These are phyloP conservation scores for Ernsta delagoae DNA, from an alignment of 2,888 invertebrate species.

Conservation along the genomic window DNA sequence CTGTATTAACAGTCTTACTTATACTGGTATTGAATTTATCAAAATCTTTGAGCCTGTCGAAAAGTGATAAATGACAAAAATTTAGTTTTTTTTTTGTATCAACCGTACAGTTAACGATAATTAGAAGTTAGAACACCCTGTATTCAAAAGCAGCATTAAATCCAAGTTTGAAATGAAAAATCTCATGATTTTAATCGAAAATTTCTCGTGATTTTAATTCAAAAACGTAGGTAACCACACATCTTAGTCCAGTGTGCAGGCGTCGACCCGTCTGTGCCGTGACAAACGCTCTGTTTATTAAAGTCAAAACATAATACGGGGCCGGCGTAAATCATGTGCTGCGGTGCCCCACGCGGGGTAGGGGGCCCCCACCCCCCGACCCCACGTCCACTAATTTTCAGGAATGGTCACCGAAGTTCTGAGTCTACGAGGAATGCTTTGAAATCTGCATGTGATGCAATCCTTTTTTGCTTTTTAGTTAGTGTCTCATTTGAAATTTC, in stretches of 20 bases:
- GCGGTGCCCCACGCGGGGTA: slow-evolving; percentile 57
- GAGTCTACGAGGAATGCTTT: slow-evolving; percentile 50
- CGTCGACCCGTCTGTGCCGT: slow-evolving; percentile 63
- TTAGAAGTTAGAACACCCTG: no score
- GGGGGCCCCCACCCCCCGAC: slow-evolving; percentile 36
- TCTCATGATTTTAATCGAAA: not conserved
- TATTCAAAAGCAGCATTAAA: no score
- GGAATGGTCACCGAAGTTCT: slow-evolving; percentile 76
- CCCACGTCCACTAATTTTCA: slow-evolving; percentile 79
- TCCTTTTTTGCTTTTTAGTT: slow-evolving; percentile 39
- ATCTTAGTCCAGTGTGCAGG: slow-evolving; percentile 42
- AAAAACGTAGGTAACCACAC: slow-evolving; percentile 3
- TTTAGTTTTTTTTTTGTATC: no score
- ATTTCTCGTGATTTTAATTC: not conserved
- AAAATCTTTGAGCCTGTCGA: no score
- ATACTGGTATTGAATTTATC: no score
- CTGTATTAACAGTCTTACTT: no score
- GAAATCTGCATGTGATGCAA: slow-evolving; percentile 59
- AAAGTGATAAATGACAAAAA: no score
- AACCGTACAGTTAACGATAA: no score
- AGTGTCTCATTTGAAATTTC: slow-evolving; percentile 7
- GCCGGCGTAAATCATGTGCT: slow-evolving; percentile 86
- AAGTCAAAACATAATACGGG: slow-evolving; percentile 87
- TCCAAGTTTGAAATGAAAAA: no score
- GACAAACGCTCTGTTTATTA: slow-evolving; percentile 85